Evolutionary conservation across 1,140 invertebrate species (phyloP), one percentile per base, ranked within the genome.

Genomic region (Pseudomyrmex pallidus): DNA sequence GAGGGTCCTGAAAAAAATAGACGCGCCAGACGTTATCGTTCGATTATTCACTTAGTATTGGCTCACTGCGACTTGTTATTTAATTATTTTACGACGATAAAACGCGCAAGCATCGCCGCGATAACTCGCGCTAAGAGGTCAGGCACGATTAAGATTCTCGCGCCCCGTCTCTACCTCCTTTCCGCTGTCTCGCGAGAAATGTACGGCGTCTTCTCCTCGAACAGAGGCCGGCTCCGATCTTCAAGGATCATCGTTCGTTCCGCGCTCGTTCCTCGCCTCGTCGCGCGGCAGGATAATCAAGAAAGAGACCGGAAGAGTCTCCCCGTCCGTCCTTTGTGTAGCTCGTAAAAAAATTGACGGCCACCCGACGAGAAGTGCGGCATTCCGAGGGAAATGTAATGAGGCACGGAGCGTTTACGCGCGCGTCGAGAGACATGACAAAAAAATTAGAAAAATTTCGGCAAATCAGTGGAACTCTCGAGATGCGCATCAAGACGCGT

Each of bases 51-150:
- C 87, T 87, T 91, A 90, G 88, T 64, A 85, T 90, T 87, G 83
- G 70, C 83, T 86, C 87, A 78, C 76, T 82, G 84, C 85, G 74
- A 74, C 85, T 91, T 89, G 91, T 92, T 92, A 93, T 92, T 93
- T 92, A 93, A 92, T 92, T 93, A 92, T 91, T 90, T 73, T 82
- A 70, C 77, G 66, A 84, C 68, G 91, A 91, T 91, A 92, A 90
- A 90, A 78, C 64, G 85, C 73, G 83, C 80, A 82, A 77, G 85
- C 56, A 68, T 66, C 35, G 35, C 9, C 61, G 50, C 52, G 85
- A 90, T 87, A 87, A 85, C 84, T 82, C 70, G 82, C 54, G 83
- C 68, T 73, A 89, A 91, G 84, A 90, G 91, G 90, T 92, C 91
- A 92, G 80, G 59, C 73, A 80, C 73, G 90, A 92, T 92, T 90